Evolutionary conservation across 2,113 vertebrate genomes (phyloP), one percentile per base, ranked within the genome.

Genomic region (Copsychus sechellarum): DNA sequence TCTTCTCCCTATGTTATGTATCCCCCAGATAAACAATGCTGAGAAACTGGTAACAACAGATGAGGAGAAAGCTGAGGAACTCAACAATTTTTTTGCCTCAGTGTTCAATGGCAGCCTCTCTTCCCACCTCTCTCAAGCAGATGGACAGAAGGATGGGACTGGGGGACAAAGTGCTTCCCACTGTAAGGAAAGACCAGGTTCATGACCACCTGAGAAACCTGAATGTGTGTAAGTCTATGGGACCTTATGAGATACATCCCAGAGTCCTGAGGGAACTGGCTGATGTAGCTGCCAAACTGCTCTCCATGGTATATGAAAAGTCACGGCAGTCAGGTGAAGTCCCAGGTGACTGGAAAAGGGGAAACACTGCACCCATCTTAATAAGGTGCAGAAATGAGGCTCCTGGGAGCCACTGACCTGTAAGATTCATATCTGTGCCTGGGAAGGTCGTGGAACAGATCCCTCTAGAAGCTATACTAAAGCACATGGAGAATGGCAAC

Each of bases 121-220:
- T 54, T 76, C 29, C 38, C 21, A 47, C 6, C 22, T 11, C 14
- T 54, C 29, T 34, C 0, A 0, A 61, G 21, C 8, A 4, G n/a
- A 69, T 40, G 47, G 21, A 40, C 21, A 47, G 45, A 17, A 53
- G 17, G 9, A 54, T 34, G 29, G 47, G 24, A 40, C 20, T 26
- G 21, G 14, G 16, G 11, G 9, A 67, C 17, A 53, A 60, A 40
- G 22, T 40, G 45, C 24, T 8, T 61, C 38, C 34, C 24, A 40
- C 2, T 61, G 6, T n/a, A 54, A 74, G 28, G 17, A 67, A 66
- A 40, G 61, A 60, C 1, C 1, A 66, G 4, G 11, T n/a, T 73
- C 38, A n/a, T n/a, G n/a, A 45, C 16, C 33, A 22, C 4, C 38
- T 25, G 20, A n/a, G 28, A n/a, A 88, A 45, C 28, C 8, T 12